Percentiles rank a stretch among this genome's conserved stretches.
phyloP scores from a whole-genome alignment of 2,113 vertebrate species.

The Pithys albifrons region DNA sequence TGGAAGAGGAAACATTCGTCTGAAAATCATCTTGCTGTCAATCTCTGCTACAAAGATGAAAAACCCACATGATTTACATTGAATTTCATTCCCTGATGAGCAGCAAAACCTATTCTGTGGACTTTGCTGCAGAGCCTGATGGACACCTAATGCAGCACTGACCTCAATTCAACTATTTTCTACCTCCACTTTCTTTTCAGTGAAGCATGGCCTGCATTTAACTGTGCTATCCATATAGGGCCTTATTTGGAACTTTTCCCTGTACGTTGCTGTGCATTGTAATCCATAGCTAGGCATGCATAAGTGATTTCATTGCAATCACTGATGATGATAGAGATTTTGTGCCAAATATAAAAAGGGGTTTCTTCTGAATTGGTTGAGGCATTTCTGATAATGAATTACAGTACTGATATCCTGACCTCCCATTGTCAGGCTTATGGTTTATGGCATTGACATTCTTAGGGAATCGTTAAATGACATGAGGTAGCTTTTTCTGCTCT shows the following conservation, averaged over 20 bases:
- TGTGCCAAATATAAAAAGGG: not conserved
- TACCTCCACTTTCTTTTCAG: not conserved
- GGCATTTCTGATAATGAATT: conserved; percentile 15
- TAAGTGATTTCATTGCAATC: not conserved
- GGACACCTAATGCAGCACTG: not conserved
- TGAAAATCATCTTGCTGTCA: not conserved
- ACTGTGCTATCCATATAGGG: not conserved
- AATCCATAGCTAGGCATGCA: not conserved
- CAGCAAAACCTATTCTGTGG: not conserved
- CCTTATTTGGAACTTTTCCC: not conserved
- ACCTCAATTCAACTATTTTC: not conserved
- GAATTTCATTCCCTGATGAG: not conserved
- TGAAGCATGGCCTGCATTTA: not conserved
- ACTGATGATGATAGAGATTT: not conserved
- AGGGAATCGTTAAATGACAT: not conserved
- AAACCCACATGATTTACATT: not conserved
- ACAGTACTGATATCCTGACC: not conserved
- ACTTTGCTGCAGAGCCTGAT: not conserved
- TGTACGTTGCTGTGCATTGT: not conserved
- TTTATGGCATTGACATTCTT: not conserved
- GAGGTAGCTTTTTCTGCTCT: not conserved
- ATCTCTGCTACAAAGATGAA: not conserved
- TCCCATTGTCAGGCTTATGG: not conserved
- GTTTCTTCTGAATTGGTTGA: not conserved
- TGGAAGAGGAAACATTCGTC: not conserved